phyloP scores from a whole-genome alignment of 1,140 invertebrate species.

The Hyphantria cunea region DNA sequence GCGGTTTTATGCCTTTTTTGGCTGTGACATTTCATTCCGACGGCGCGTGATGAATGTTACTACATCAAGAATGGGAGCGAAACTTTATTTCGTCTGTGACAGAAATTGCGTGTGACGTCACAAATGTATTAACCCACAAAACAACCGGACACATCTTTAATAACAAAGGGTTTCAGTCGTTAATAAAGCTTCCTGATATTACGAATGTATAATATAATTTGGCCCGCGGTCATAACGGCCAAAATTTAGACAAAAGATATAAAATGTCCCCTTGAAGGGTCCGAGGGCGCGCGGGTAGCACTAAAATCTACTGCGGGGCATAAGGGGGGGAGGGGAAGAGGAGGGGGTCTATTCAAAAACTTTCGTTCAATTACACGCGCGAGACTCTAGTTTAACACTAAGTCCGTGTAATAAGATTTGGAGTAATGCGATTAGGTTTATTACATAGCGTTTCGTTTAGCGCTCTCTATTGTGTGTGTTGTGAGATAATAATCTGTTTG shows the following conservation, averaged over 20 bases:
- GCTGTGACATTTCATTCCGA: conserved; percentile 2
- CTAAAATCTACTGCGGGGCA: conserved; percentile 11
- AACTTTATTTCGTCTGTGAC: background rate
- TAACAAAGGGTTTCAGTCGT: conserved; percentile 3
- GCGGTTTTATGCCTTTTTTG: conserved; percentile 12
- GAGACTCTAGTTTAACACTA: conserved; percentile 37
- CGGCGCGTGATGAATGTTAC: background rate
- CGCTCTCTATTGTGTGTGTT: conserved; percentile 30
- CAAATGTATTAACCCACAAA: background rate
- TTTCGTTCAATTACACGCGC: conserved; percentile 41
- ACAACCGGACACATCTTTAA: too few species aligned
- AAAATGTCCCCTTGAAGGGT: conserved; percentile 25
- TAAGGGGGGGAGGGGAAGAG: background rate
- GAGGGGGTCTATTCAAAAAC: conserved; percentile 34
- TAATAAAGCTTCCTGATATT: conserved; percentile 29
- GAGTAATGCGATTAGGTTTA: conserved; percentile 39
- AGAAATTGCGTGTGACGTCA: background rate
- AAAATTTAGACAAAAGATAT: conserved; percentile 31
- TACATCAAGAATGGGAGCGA: background rate
- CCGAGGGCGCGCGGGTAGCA: conserved; percentile 17
- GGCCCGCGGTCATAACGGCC: conserved; percentile 20
- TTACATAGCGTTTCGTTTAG: conserved; percentile 26
- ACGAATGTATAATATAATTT: conserved; percentile 28
- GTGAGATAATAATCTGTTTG: conserved; percentile 27
- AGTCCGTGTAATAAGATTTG: conserved; percentile 37